Conservation (phyloP, 2,797 vertebrate genomes). For the Paedocypris micromegethes region DNA sequence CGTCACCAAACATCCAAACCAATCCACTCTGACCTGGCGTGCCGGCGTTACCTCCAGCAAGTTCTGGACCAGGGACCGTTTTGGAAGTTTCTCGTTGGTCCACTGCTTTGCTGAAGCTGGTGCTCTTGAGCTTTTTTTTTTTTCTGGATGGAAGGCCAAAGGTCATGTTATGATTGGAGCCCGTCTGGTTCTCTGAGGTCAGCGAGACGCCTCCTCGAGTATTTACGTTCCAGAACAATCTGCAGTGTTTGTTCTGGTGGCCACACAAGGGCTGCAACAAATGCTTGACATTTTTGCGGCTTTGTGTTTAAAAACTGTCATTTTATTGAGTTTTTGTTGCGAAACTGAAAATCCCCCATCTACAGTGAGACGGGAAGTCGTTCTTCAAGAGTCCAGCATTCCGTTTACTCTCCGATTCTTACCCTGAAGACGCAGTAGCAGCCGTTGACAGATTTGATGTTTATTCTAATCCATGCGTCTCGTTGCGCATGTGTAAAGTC, state of each 20-base stretch:
- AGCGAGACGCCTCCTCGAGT: conserved; percentile 52
- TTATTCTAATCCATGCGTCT: neutral
- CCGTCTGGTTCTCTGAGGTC: conserved; percentile 44
- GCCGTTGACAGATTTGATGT: no score
- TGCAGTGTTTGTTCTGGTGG: conserved; percentile 54
- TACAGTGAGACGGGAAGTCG: neutral
- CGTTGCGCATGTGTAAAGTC: conserved; percentile 4
- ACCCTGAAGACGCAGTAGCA: neutral
- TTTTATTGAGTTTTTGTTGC: conserved; percentile 48
- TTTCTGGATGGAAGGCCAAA: conserved; percentile 2
- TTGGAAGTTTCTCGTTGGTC: neutral
- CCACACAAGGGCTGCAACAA: conserved; percentile 56
- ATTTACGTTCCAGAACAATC: conserved; percentile 66
- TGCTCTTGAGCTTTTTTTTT: conserved; percentile 1
- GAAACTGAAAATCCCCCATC: conserved; percentile 8
- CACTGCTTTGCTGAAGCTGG: neutral
- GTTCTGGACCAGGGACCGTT: no score
- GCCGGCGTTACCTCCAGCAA: neutral
- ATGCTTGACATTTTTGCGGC: conserved; percentile 66
- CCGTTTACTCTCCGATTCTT: neutral
- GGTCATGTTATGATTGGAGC: conserved; percentile 42
- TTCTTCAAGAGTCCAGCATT: neutral
- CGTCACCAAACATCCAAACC: conserved; percentile 27
- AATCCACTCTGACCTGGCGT: conserved; percentile 8
- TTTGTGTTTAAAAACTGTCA: conserved; percentile 54